Evolutionary conservation across 2,888 invertebrate species (phyloP).

Genomic region (Plemyria rubiginata): DNA sequence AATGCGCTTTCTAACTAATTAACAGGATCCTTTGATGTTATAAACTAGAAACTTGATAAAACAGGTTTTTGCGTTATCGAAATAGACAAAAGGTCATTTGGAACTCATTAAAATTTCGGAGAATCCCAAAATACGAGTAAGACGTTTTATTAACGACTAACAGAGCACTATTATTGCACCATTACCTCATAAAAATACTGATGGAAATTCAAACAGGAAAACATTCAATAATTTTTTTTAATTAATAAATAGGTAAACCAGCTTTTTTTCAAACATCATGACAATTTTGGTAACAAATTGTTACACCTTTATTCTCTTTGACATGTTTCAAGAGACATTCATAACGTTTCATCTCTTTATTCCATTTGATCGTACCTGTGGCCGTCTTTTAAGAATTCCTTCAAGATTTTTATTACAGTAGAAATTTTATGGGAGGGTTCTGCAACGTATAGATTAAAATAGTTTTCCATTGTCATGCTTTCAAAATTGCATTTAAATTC

Average conservation of each 20-base stretch:
- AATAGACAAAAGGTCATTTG: slow-evolving; percentile 17
- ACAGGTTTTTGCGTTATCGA: slow-evolving; percentile 22
- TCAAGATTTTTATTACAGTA: not conserved
- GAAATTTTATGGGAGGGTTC: not conserved
- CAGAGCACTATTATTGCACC: not conserved
- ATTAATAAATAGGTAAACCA: not conserved
- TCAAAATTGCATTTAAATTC: too few relatives aligned
- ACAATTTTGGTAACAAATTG: too few relatives aligned
- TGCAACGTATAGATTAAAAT: not conserved
- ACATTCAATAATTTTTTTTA: not conserved
- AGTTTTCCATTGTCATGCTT: too few relatives aligned
- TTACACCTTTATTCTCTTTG: too few relatives aligned
- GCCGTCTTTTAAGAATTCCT: not conserved
- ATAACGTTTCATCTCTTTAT: not conserved
- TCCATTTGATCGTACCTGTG: not conserved
- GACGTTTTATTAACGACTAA: not conserved
- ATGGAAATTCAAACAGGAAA: not conserved
- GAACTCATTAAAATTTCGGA: not conserved
- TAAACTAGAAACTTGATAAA: slow-evolving; percentile 3
- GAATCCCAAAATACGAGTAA: not conserved
- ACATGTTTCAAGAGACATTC: too few relatives aligned
- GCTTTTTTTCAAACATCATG: too few relatives aligned
- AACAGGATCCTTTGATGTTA: not conserved
- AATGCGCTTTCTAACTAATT: slow-evolving; percentile 12
- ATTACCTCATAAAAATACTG: not conserved